phyloP scores from a whole-genome alignment of 2,888 invertebrate species.

The Leptinotarsa juncta region DNA sequence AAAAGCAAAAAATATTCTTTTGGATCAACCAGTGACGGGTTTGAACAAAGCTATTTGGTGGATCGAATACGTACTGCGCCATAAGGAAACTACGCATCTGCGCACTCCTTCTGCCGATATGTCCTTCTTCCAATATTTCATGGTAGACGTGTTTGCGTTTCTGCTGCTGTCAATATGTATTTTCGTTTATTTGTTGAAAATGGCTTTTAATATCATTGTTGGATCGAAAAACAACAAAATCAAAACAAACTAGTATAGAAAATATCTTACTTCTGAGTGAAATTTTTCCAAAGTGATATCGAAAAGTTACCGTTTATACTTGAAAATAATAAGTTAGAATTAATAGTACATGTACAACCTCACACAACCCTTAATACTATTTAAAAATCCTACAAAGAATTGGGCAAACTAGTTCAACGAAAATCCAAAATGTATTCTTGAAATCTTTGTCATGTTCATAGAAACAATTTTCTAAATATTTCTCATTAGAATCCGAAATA shows the following conservation, averaged over 20 bases:
- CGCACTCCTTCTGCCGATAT: conserved; percentile 66
- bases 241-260: neutral
- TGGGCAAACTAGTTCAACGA: no score
- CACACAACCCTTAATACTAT: no score
- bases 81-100: conserved; percentile 65
- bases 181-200: conserved; percentile 29
- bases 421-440: no score
- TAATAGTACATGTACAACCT: no score
- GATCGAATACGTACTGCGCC: conserved; percentile 53
- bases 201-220: neutral
- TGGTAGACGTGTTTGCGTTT: conserved; percentile 62
- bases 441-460: no score
- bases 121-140: conserved; percentile 63
- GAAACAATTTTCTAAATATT: no score
- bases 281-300: no score
- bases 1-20: conserved; percentile 36
- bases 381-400: no score
- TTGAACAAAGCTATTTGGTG: conserved; percentile 56
- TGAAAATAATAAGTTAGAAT: no score
- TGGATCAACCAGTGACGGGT: conserved; percentile 50
- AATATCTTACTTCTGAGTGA: neutral
- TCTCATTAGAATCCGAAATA: no score
- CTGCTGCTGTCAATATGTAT: neutral
- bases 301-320: no score
- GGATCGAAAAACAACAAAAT: neutral